These are phyloP conservation scores for Copsychus sechellarum DNA, from an alignment of 2,113 vertebrate genomes.

Conservation along the genomic window DNA sequence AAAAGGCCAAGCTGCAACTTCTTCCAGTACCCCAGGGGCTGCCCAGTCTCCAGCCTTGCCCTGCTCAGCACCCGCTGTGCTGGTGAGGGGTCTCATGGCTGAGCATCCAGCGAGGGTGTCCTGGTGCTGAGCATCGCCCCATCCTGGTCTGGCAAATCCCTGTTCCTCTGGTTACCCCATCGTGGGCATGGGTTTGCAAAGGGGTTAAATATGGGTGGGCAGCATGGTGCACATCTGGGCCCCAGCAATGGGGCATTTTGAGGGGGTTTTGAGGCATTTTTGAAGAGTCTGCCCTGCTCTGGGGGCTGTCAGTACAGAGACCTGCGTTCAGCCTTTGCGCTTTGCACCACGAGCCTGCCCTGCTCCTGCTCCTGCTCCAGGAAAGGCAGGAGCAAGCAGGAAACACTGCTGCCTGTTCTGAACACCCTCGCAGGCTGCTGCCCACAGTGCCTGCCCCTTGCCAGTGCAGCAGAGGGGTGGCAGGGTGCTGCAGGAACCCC, in stretches of 20 bases:
- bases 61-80: neutral
- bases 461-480: neutral
- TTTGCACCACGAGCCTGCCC: neutral
- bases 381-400: neutral
- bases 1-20: neutral
- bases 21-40: neutral
- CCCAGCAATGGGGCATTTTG: neutral
- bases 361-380: neutral
- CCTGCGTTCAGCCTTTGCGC: neutral
- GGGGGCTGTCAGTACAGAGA: fast-evolving
- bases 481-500: neutral
- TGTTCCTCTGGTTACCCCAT: neutral
- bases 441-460: fast-evolving
- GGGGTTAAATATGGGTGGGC: neutral
- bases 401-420: neutral
- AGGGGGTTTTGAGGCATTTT: neutral
- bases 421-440: neutral
- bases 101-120: neutral
- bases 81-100: neutral
- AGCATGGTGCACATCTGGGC: neutral
- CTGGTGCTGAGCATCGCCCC: fast-evolving
- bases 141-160: neutral
- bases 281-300: neutral
- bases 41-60: neutral
- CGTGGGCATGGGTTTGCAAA: fast-evolving